Conservation (phyloP, 2,113 vertebrate species). For the Scatophagus argus region DNA sequence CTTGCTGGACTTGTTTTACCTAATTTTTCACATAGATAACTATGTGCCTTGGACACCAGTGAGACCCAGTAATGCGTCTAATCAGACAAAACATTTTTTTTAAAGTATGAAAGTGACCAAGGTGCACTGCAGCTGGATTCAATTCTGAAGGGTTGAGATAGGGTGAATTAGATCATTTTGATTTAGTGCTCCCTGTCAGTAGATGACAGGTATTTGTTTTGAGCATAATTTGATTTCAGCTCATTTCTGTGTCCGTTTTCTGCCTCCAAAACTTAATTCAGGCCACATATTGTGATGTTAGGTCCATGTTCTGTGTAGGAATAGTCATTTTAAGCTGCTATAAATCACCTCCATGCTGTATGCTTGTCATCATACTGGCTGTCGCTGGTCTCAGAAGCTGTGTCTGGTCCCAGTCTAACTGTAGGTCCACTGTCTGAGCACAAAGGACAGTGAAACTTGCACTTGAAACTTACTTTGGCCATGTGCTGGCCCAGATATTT, state of each 20-base stretch:
- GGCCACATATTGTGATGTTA: background rate
- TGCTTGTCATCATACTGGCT: too few species aligned
- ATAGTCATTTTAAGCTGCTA: background rate
- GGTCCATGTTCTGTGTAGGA: background rate
- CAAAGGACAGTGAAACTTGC: too few species aligned
- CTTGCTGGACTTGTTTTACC: background rate
- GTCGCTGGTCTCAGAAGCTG: too few species aligned
- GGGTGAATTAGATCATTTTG: background rate
- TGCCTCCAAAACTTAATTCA: constrained; percentile 3
- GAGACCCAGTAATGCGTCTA: background rate
- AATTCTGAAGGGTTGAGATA: background rate
- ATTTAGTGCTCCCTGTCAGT: background rate
- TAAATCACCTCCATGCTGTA: too few species aligned
- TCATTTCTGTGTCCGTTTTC: background rate
- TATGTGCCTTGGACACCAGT: background rate
- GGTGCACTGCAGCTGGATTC: background rate
- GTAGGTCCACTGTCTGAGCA: too few species aligned
- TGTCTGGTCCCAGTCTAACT: too few species aligned
- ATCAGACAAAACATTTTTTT: background rate
- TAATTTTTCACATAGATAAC: background rate
- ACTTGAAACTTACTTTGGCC: too few species aligned
- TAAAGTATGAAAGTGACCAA: background rate
- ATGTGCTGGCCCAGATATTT: too few species aligned
- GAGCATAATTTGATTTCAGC: background rate
- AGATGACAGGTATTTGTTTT: background rate